Percentiles rank a stretch among this genome's conserved stretches.
Evolutionary conservation across 2,888 invertebrate genomes (phyloP).

Genomic region (Drosophila kanekoi): DNA sequence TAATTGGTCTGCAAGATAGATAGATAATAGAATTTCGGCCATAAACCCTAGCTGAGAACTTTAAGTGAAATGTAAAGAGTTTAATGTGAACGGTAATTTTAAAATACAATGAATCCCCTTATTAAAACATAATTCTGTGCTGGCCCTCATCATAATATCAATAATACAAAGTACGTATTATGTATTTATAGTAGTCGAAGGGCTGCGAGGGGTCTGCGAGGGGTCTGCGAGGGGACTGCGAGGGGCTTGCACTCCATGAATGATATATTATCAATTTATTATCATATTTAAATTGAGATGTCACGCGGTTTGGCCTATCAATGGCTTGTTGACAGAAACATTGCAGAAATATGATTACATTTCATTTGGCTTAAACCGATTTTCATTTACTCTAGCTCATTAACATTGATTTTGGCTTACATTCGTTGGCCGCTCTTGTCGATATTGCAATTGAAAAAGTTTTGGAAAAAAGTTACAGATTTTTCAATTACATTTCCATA

Average conservation of each 20-base stretch:
- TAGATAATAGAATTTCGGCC: no score
- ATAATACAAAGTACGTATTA: constrained; percentile 7
- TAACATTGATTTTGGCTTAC: constrained; percentile 39
- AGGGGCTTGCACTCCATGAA: neutral
- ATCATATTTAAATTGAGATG: constrained; percentile 19
- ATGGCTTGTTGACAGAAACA: constrained; percentile 20
- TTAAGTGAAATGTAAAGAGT: neutral
- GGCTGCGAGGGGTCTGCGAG: neutral
- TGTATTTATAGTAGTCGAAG: neutral
- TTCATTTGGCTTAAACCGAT: constrained; percentile 31
- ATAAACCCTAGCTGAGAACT: no score
- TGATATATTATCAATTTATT: constrained; percentile 10
- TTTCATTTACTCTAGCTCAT: constrained; percentile 30
- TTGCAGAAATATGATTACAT: constrained; percentile 19
- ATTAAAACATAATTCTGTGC: constrained; percentile 2
- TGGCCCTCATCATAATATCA: constrained; percentile 7
- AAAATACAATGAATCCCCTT: neutral
- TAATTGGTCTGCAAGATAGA: no score
- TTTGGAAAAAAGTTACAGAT: constrained; percentile 41
- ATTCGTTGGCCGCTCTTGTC: constrained; percentile 23
- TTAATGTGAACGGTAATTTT: neutral
- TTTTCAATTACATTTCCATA: constrained; percentile 43
- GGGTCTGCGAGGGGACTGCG: no score
- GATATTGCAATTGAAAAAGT: constrained; percentile 67
- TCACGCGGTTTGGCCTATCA: constrained; percentile 3